Conservation (phyloP, 2,888 invertebrate species). For the Sceliomorpha sp. region DNA sequence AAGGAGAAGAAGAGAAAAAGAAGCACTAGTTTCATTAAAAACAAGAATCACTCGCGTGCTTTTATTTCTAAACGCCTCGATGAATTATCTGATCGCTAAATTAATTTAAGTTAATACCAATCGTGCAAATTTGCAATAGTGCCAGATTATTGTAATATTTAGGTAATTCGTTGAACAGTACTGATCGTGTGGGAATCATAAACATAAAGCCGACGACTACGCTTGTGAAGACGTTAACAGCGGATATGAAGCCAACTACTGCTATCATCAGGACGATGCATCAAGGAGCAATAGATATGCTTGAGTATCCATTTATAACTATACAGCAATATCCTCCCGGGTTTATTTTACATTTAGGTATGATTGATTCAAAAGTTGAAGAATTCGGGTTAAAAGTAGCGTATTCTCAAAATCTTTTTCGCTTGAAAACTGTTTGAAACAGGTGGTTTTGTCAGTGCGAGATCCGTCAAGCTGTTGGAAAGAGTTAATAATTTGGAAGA, state of each 20-base stretch:
- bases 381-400: too few species aligned
- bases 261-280: slow-evolving; percentile 86
- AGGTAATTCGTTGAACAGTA: slow-evolving; percentile 89
- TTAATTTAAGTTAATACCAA: too few species aligned
- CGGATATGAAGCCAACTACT: slow-evolving; percentile 80
- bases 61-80: too few species aligned
- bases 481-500: slow-evolving; percentile 92
- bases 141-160: slow-evolving; percentile 58
- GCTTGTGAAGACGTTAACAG: slow-evolving; percentile 83
- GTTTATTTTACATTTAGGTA: slow-evolving; percentile 93
- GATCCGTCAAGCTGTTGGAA: slow-evolving; percentile 91
- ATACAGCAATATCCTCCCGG: slow-evolving; percentile 94
- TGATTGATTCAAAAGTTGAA: background rate
- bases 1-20: too few species aligned
- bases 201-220: slow-evolving; percentile 82
- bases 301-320: slow-evolving; percentile 98
- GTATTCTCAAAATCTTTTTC: too few species aligned
- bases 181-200: slow-evolving; percentile 84
- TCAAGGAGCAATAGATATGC: slow-evolving; percentile 91
- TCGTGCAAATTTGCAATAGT: too few species aligned
- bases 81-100: too few species aligned
- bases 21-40: too few species aligned
- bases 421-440: too few species aligned
- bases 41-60: too few species aligned
- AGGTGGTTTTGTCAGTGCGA: slow-evolving; percentile 91